phyloP scores from a whole-genome alignment of 2,888 invertebrate species.

The Erebia palarica region DNA sequence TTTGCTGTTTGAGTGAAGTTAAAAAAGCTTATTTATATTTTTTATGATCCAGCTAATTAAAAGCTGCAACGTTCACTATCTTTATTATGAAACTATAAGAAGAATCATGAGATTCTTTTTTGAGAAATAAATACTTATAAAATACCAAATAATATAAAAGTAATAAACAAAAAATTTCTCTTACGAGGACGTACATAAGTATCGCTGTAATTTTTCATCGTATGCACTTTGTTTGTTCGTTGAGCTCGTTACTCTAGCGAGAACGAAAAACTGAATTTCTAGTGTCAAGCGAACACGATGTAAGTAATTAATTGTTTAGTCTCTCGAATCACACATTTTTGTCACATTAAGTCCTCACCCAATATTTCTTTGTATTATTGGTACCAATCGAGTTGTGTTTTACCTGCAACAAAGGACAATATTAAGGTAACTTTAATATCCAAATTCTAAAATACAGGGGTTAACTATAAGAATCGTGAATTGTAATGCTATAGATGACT shows the following conservation, averaged over 20 bases:
- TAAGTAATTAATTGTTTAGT: slow-evolving; percentile 40
- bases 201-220: slow-evolving; percentile 39
- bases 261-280: slow-evolving; percentile 41
- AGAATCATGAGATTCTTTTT: not conserved
- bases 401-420: slow-evolving; percentile 69
- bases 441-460: not conserved
- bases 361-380: slow-evolving; percentile 55
- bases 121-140: slow-evolving; percentile 2
- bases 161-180: slow-evolving; percentile 13
- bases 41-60: not conserved
- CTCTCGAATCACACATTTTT: slow-evolving; percentile 39
- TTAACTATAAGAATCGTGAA: slow-evolving; percentile 34
- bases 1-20: not conserved
- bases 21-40: not conserved
- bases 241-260: slow-evolving; percentile 36
- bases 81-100: not conserved
- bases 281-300: slow-evolving; percentile 38
- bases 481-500: slow-evolving; percentile 31
- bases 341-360: slow-evolving; percentile 58
- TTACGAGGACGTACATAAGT: slow-evolving; percentile 16
- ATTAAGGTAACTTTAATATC: slow-evolving; percentile 27
- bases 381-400: slow-evolving; percentile 44
- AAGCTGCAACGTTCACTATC: not conserved
- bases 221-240: slow-evolving; percentile 38
- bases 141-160: no score